Base-by-base conservation (phyloP, 2,888 invertebrate genomes). In the Orchesellides sinensis region DNA sequence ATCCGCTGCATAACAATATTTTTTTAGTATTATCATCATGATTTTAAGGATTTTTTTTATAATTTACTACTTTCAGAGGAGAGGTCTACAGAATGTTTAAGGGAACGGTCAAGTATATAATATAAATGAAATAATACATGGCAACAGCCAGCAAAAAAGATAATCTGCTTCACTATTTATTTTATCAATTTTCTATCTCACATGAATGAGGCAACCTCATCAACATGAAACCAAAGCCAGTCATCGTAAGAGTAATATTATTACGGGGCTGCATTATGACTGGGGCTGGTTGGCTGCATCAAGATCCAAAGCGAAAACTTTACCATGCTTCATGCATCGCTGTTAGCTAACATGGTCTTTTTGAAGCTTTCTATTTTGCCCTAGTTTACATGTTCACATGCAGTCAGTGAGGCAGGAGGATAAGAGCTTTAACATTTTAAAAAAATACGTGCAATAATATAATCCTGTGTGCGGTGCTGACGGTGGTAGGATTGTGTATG, bases 311-410 rank as follows among this genome's bases (percentile, higher is more conserved):
- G 70, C 70, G 54, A 75, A 75, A 82, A 75, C 65, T 68, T 74
- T 70, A 82, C 82, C 82, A 82, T 75, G 82, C 82, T 82, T 75
- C 81, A 74, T 81, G 74, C 81, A 81, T 74, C 49, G 68, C 61
- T 74, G 61, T 72, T 68, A 81, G 59, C 81, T 74, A 81, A 69
- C 81, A 81, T 56, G 81, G 81, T 81, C n/a, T n/a, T 81, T 52
- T 81, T 52, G 74, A 35, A 84, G 82, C 85, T 85, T 85, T 85
- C 85, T 85, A 85, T 83, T 85, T 84, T 84, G 85, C 80, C 85
- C 85, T 85, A 85, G 80, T 85, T 85, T 85, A 83, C 83, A 84
- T 82, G 79, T 40, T 83, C 78, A 77, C 68, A 79, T 73, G 77
- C 70, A 70, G 73, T 68, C 59, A n/a, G n/a, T n/a, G n/a, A n/a